Evolutionary conservation across 2,797 vertebrate species (phyloP), one percentile per base, ranked within the genome.

Genomic region (Oophaga sylvatica): DNA sequence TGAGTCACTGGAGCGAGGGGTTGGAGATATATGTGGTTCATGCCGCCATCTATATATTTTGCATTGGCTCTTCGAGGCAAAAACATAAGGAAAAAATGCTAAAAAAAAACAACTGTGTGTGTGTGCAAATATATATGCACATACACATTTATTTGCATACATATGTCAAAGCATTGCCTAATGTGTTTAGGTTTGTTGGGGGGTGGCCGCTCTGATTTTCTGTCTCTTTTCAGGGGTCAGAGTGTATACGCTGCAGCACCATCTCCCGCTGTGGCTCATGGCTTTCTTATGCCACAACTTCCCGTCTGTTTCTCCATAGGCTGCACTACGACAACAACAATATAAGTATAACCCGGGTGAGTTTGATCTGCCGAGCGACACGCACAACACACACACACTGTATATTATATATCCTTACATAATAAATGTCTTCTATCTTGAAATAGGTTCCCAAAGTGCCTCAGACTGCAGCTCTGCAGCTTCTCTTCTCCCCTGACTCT

Each of bases 401-500:
- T 48, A 9, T 53, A 53, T 1, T 53, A 7, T 59, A 20, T 31
- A 2, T 60, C 0, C 31, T 45, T 1, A n/a, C 4, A 1, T 29
- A 70, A 53, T 11, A n/a, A 26, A 1, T 16, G 5, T 31, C 29
- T 0, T 80, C 0, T 60, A 86, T 48, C 85, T 87, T 20, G 10
- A 70, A 80, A 5, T 0, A 94, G 93, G 94, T 98, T 81, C 91
- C 96, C 80, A 96, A 94, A 90, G 92, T 95, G 45, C 96, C 97
- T 13, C 96, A 95, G 22, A 90, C 87, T 57, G 95, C 94, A 0
- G 96, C 94, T 82, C 94, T 95, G 89, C 96, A 96, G 92, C 95
- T 99, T 83, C 95, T 97, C 90, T 99, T 97, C 93, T 97, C 97
- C 1, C 85, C 95, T 0, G 95, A 99, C 92, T 98, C 98, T 22